phyloP scores from a whole-genome alignment of 2,797 vertebrate species.

The Choloepus didactylus region DNA sequence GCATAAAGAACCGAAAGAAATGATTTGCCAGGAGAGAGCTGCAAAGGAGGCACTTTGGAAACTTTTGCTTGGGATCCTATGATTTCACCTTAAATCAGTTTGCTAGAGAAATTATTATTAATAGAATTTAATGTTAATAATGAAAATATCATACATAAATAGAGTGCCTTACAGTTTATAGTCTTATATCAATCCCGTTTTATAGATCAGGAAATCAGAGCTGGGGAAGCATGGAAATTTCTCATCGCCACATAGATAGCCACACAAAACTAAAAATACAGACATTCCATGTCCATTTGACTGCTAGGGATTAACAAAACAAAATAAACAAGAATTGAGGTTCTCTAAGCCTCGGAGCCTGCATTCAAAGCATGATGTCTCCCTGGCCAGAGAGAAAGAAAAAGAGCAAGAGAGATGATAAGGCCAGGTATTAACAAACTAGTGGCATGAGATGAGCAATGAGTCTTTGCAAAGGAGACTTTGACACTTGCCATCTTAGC shows the following conservation, averaged over 20 bases:
- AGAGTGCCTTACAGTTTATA: neutral
- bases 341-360: neutral
- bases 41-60: neutral
- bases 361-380: neutral
- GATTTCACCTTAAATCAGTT: constrained; percentile 61
- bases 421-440: neutral
- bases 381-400: neutral
- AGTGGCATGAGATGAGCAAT: neutral
- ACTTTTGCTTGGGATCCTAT: neutral
- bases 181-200: neutral
- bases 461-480: neutral
- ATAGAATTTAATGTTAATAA: neutral
- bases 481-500: neutral
- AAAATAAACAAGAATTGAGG: neutral
- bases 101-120: neutral
- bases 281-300: neutral
- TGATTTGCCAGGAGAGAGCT: neutral
- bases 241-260: neutral
- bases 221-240: neutral
- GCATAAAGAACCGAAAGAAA: constrained; percentile 44
- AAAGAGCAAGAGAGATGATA: neutral
- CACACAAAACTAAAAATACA: neutral
- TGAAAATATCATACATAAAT: neutral
- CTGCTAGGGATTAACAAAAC: neutral
- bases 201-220: neutral